Percentiles rank a stretch among this genome's conserved stretches.
Evolutionary conservation across 2,113 vertebrate genomes (phyloP).

Genomic region (Phrynocephalus versicolor): DNA sequence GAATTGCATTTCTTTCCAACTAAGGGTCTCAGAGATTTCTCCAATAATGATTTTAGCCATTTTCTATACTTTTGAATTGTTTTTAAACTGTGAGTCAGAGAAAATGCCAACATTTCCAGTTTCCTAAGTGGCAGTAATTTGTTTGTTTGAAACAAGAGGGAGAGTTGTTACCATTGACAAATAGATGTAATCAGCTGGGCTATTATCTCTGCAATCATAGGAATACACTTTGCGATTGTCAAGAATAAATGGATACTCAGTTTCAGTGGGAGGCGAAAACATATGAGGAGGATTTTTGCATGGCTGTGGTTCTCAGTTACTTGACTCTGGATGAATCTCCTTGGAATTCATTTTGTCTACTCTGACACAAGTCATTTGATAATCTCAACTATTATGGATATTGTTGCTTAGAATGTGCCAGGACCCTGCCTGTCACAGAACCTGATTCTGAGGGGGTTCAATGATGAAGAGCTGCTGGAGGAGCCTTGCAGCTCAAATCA

Average conservation of each 20-base stretch:
- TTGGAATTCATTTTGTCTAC: not conserved
- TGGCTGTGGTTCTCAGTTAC: not conserved
- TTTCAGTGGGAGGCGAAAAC: constrained; percentile 31
- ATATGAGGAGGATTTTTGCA: constrained; percentile 58
- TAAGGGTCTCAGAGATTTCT: not conserved
- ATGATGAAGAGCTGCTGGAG: too few relatives aligned
- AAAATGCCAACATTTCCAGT: constrained; percentile 52
- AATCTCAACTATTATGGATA: constrained; percentile 41
- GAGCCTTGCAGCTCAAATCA: too few relatives aligned
- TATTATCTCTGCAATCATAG: constrained; percentile 61
- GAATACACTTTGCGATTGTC: constrained; percentile 58
- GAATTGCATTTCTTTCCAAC: not conserved
- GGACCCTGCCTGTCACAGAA: too few relatives aligned
- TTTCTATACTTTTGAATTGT: constrained; percentile 51
- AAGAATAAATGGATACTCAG: constrained; percentile 55
- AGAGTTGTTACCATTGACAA: constrained; percentile 57
- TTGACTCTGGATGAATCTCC: constrained; percentile 8
- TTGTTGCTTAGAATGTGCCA: too few relatives aligned
- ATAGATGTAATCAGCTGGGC: constrained; percentile 52
- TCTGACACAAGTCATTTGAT: not conserved
- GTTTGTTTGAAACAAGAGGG: constrained; percentile 60
- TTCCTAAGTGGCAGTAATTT: constrained; percentile 61
- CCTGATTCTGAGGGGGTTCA: too few relatives aligned
- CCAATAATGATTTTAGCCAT: constrained; percentile 52
- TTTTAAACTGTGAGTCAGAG: constrained; percentile 56